These are phyloP conservation scores for Poecile atricapillus DNA, from an alignment of 2,113 vertebrate species.

Conservation along the genomic window DNA sequence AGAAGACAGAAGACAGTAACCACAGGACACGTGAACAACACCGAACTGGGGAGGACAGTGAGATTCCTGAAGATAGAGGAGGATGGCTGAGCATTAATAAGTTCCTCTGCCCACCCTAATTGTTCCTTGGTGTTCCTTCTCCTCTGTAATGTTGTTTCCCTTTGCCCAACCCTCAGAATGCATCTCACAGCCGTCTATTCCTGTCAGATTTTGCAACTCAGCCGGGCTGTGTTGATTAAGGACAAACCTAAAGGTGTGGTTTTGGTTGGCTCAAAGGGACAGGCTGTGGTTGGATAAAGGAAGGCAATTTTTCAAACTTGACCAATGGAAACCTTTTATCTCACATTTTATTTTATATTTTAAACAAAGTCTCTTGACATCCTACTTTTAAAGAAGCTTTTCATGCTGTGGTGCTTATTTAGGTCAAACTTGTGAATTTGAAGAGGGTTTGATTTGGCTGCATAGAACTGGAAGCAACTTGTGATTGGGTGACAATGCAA, in stretches of 20 bases:
- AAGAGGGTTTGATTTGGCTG: slow-evolving; percentile 67
- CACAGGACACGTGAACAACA: neutral
- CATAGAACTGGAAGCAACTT: slow-evolving; percentile 67
- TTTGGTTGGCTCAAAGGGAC: slow-evolving; percentile 63
- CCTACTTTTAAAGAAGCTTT: slow-evolving; percentile 68
- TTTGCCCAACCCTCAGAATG: neutral
- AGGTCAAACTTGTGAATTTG: slow-evolving; percentile 70
- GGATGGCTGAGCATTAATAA: slow-evolving; percentile 51
- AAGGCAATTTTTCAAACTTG: slow-evolving; percentile 72
- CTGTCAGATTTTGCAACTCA: neutral
- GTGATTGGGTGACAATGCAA: slow-evolving; percentile 55
- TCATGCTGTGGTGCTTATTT: slow-evolving; percentile 76
- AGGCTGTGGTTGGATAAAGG: slow-evolving; percentile 65
- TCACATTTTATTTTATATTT: slow-evolving; percentile 57
- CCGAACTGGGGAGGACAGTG: slow-evolving; percentile 52
- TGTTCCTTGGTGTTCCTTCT: slow-evolving; percentile 37
- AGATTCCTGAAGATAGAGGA: slow-evolving; percentile 43
- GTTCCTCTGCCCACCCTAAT: slow-evolving; percentile 38
- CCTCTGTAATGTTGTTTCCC: slow-evolving; percentile 29
- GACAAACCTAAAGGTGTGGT: slow-evolving; percentile 27
- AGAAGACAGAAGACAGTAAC: slow-evolving; percentile 95
- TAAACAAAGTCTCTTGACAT: slow-evolving; percentile 51
- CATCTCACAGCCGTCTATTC: slow-evolving; percentile 37
- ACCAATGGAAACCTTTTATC: slow-evolving; percentile 73
- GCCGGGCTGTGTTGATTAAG: slow-evolving; percentile 39